Evolutionary conservation across 2,888 invertebrate species (phyloP).

Genomic region (Oscheius sp.): DNA sequence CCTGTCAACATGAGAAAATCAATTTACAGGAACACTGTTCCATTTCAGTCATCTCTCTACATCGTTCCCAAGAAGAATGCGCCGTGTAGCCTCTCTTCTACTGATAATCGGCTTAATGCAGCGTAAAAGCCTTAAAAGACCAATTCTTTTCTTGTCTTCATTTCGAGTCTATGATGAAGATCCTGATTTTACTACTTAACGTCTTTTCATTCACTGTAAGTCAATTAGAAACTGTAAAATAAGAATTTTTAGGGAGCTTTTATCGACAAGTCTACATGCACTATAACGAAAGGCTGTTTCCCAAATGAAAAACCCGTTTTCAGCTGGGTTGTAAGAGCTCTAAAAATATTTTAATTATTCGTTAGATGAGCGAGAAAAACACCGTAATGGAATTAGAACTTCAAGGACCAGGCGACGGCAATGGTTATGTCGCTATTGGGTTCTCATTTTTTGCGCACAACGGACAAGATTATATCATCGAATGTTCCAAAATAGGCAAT

Average conservation of each 20-base stretch:
- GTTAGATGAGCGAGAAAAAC: background rate
- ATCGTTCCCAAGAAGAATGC: too few species aligned
- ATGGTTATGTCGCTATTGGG: constrained; percentile 8
- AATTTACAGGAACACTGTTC: too few species aligned
- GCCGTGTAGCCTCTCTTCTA: too few species aligned
- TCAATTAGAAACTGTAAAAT: too few species aligned
- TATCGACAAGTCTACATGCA: background rate
- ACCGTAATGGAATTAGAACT: background rate
- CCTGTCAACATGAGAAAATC: too few species aligned
- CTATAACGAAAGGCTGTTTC: constrained; percentile 5
- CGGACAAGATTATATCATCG: constrained; percentile 41
- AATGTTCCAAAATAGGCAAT: constrained; percentile 42
- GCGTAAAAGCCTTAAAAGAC: too few species aligned
- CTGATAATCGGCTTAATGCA: too few species aligned
- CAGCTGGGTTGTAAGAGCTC: background rate
- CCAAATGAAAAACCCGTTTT: background rate
- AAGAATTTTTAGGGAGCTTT: background rate
- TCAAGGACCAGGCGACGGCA: constrained; percentile 11
- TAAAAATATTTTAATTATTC: background rate
- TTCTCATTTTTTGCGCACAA: constrained; percentile 18
- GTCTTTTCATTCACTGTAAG: too few species aligned
- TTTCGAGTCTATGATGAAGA: too few species aligned
- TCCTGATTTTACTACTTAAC: too few species aligned
- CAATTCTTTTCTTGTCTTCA: too few species aligned
- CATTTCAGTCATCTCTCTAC: too few species aligned